These are phyloP conservation scores for Glyphotaelius pellucidus DNA, from an alignment of 2,888 invertebrate genomes.

Conservation along the genomic window DNA sequence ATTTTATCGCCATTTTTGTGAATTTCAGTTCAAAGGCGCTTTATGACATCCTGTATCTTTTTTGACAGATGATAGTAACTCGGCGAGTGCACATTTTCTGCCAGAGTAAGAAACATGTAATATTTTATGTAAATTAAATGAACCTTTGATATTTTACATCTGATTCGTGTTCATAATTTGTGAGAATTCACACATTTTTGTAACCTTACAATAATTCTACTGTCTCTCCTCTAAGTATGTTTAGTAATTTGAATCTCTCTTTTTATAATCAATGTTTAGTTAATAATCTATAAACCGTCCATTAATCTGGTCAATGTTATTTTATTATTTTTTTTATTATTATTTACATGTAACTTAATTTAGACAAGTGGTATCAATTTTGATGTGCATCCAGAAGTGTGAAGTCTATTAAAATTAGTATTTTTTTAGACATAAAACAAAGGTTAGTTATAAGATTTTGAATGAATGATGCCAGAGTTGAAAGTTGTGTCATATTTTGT, in stretches of 20 bases:
- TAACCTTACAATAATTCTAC: not conserved
- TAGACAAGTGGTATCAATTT: constrained; percentile 23
- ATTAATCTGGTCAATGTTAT: constrained; percentile 65
- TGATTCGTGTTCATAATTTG: not conserved
- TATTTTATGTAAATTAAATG: not conserved
- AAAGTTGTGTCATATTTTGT: not conserved
- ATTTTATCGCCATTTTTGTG: too few relatives aligned
- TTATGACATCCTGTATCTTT: not conserved
- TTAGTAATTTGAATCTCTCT: constrained; percentile 48
- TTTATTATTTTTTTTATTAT: constrained; percentile 7
- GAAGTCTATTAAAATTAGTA: constrained; percentile 26
- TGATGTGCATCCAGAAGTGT: not conserved
- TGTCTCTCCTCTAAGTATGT: not conserved
- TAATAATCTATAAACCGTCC: constrained; percentile 64
- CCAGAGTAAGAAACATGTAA: not conserved
- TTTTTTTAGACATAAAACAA: constrained; percentile 31
- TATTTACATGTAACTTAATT: constrained; percentile 43
- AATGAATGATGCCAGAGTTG: constrained; percentile 2
- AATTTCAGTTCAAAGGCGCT: not conserved
- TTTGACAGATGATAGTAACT: not conserved
- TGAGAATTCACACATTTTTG: not conserved
- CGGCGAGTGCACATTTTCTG: not conserved
- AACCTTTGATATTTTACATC: not conserved
- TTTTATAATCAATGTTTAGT: constrained; percentile 45
- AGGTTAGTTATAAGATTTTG: constrained; percentile 46